Percentiles rank a stretch among this genome's conserved stretches.
Conservation (phyloP, 2,888 invertebrate species). For the Sinohyriopsis cumingii region DNA sequence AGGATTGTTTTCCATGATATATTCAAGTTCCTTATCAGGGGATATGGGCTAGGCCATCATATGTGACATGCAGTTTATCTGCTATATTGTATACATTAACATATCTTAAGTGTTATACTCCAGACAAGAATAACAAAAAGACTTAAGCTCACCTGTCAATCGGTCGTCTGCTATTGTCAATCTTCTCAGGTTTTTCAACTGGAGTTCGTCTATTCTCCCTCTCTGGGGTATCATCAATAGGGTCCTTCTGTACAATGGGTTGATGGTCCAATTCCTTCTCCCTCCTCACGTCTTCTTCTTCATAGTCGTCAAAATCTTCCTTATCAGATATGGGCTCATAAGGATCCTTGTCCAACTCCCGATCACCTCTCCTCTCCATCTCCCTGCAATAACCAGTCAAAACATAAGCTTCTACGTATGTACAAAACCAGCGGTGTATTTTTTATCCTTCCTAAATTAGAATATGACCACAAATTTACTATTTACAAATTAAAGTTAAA, state of each 20-base stretch:
- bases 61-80: too few species aligned
- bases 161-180: conserved; percentile 9
- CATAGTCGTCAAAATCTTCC: conserved; percentile 40
- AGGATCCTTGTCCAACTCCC: conserved; percentile 30
- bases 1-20: too few species aligned
- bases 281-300: conserved; percentile 42
- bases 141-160: too few species aligned
- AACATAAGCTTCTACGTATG: neutral
- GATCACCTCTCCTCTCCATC: conserved; percentile 32
- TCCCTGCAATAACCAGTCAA: conserved; percentile 30
- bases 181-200: conserved; percentile 23
- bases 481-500: too few species aligned
- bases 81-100: too few species aligned
- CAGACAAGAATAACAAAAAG: too few species aligned
- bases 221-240: conserved; percentile 65
- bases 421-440: neutral
- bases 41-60: too few species aligned
- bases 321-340: conserved; percentile 41
- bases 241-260: conserved; percentile 62
- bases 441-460: neutral
- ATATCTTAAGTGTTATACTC: too few species aligned
- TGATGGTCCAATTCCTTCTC: conserved; percentile 18
- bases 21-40: too few species aligned
- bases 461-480: too few species aligned
- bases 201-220: conserved; percentile 31